Evolutionary conservation across 1,140 invertebrate genomes (phyloP), one percentile per base, ranked within the genome.

Genomic region (Trichonephila inaurata): DNA sequence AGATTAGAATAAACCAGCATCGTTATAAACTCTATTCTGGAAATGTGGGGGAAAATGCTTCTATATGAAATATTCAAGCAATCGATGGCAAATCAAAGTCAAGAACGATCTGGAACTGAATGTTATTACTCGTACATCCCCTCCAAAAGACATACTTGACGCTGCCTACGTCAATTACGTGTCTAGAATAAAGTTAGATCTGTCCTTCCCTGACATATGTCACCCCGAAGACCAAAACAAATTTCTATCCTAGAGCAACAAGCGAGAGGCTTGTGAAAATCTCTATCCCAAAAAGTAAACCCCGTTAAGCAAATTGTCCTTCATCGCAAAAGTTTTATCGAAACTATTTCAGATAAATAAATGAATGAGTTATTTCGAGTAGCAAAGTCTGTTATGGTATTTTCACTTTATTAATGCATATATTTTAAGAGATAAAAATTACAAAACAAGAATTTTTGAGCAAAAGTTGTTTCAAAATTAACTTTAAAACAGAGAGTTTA

Each of bases 51-150:
- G 28, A 72, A 77, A 77, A 33, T 33, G 72, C 28, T 77, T 77
- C 28, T 33, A 5, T 40, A 58, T 58, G 82, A 83, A 60, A 83
- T 58, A 83, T 83, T 51, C 82, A 60, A 4, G 44, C 40, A 58
- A 58, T 83, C 82, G 82, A 83, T 83, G 40, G 44, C 10, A 83
- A 83, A 58, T 83, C 82, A 83, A 83, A 83, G 44, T 60, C 82
- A 83, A 83, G 82, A 83, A 19, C 82, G 44, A 83, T 58, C 82
- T 83, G 82, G 21, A 83, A 60, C 51, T 60, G 51, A 83, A 83
- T 51, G 21, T 83, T 83, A 83, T 58, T 83, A 83, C 81, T 51
- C 24, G 44, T 24, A n/a, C 81, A 83, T 83, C 82, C 82, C 82
- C 51, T 83, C 82, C 82, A 60, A 51, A 12, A 60, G 82, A 60